These are phyloP conservation scores for Macropis europaea DNA, from an alignment of 2,888 invertebrate genomes.

Conservation along the genomic window DNA sequence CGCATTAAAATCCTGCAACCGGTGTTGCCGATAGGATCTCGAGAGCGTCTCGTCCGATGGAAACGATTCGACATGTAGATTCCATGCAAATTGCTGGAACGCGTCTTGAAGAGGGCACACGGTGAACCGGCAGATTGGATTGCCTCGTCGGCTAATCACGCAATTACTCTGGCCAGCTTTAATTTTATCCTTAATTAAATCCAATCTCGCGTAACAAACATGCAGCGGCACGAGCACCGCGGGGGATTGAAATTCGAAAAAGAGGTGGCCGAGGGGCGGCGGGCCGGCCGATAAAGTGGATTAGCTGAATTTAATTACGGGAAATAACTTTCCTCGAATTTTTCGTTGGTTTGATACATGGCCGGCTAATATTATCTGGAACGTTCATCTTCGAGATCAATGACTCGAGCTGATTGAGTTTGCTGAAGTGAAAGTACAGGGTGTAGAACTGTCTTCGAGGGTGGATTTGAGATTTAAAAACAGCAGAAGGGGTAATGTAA, in stretches of 20 bases:
- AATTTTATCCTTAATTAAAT: constrained; percentile 78
- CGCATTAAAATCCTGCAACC: background rate
- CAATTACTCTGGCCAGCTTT: constrained; percentile 72
- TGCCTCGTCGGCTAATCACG: constrained; percentile 72
- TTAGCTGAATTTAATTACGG: constrained; percentile 54
- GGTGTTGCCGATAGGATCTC: constrained; percentile 6
- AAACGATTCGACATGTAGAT: constrained; percentile 69
- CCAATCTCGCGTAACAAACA: constrained; percentile 71
- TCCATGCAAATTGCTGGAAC: constrained; percentile 74
- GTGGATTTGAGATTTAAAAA: background rate
- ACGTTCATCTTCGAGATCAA: background rate
- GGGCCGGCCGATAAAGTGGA: constrained; percentile 37
- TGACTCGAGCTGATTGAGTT: background rate
- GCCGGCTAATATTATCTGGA: background rate
- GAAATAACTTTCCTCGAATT: constrained; percentile 23
- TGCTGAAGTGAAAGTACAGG: background rate
- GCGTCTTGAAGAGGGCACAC: constrained; percentile 72
- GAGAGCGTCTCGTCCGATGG: constrained; percentile 45
- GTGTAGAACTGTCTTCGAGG: no score
- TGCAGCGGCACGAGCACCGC: constrained; percentile 20
- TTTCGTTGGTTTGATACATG: constrained; percentile 2
- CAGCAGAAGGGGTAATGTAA: no score
- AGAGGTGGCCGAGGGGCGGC: constrained; percentile 37
- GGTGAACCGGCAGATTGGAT: constrained; percentile 73
- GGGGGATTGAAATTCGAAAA: constrained; percentile 43